Percentiles rank a stretch among this genome's conserved stretches.
phyloP scores from a whole-genome alignment of 2,888 invertebrate species.

The Orthosia incerta region DNA sequence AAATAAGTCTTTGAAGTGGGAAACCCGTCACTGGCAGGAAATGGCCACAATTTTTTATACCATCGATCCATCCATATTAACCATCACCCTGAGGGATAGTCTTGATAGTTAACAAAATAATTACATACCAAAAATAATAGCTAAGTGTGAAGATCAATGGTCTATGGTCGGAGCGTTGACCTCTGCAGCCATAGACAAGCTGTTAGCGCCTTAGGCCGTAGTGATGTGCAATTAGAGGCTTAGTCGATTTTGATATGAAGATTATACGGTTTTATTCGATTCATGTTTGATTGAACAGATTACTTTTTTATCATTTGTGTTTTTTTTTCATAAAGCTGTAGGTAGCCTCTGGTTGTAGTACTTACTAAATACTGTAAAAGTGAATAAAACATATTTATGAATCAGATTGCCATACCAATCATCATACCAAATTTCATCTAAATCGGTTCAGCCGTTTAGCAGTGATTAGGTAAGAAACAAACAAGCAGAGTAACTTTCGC shows the following conservation, averaged over 20 bases:
- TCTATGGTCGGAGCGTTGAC: constrained; percentile 43
- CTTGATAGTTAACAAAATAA: constrained; percentile 31
- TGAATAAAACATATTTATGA: too few relatives aligned
- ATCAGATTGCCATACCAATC: too few relatives aligned
- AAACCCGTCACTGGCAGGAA: background rate
- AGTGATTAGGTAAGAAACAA: too few relatives aligned
- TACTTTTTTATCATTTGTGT: background rate
- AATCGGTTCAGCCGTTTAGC: too few relatives aligned
- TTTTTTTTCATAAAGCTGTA: too few relatives aligned
- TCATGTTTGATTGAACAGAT: constrained; percentile 30
- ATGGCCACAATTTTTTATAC: too few relatives aligned
- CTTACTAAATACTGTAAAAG: too few relatives aligned
- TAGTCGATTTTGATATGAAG: constrained; percentile 40
- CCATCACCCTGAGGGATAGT: background rate
- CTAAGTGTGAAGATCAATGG: constrained; percentile 34
- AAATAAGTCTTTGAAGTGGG: background rate
- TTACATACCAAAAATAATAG: constrained; percentile 31
- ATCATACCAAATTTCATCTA: too few relatives aligned
- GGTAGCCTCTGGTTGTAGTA: too few relatives aligned
- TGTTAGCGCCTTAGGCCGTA: constrained; percentile 57
- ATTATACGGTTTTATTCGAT: constrained; percentile 22
- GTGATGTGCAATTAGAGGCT: constrained; percentile 51
- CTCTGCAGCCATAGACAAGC: constrained; percentile 42
- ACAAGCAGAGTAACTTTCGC: too few relatives aligned
- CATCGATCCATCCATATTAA: too few relatives aligned